Conservation (phyloP, 2,888 invertebrate species). For the Chouioia cunea region DNA sequence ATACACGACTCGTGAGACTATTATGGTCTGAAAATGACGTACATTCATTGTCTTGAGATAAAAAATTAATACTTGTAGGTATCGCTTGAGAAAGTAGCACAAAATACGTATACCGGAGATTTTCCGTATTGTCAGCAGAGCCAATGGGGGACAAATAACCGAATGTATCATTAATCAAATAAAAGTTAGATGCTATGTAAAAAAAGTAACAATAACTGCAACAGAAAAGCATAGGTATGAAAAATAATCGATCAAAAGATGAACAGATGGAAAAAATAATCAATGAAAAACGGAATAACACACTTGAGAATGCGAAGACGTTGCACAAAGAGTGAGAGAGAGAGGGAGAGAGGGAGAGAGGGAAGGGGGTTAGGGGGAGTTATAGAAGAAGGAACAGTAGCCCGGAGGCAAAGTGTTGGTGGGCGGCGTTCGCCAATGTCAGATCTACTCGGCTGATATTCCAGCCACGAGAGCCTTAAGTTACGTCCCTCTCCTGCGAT, state of each 20-base stretch:
- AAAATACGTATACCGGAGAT: too few species aligned
- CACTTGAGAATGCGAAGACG: constrained; percentile 33
- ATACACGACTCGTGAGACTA: too few species aligned
- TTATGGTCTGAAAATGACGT: too few species aligned
- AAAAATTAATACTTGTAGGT: too few species aligned
- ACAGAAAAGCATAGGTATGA: constrained; percentile 11
- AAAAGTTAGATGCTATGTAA: too few species aligned
- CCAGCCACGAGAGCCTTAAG: constrained; percentile 56
- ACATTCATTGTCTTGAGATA: too few species aligned
- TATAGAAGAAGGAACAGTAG: constrained; percentile 38
- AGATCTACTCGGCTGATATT: constrained; percentile 60
- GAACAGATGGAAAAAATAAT: constrained; percentile 36
- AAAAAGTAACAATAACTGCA: neutral
- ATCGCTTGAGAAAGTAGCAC: too few species aligned
- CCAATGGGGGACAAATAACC: too few species aligned
- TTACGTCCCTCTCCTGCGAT: constrained; percentile 23
- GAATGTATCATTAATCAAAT: too few species aligned
- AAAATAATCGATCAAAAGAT: constrained; percentile 28
- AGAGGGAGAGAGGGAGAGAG: constrained; percentile 10
- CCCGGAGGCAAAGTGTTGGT: constrained; percentile 46
- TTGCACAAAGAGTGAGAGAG: neutral
- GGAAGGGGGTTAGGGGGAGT: too few species aligned
- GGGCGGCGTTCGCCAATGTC: constrained; percentile 60
- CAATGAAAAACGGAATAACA: constrained; percentile 40
- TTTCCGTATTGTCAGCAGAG: too few species aligned